Base-by-base conservation (phyloP, 2,888 invertebrate species). In the Polyommatus iphigenia region DNA sequence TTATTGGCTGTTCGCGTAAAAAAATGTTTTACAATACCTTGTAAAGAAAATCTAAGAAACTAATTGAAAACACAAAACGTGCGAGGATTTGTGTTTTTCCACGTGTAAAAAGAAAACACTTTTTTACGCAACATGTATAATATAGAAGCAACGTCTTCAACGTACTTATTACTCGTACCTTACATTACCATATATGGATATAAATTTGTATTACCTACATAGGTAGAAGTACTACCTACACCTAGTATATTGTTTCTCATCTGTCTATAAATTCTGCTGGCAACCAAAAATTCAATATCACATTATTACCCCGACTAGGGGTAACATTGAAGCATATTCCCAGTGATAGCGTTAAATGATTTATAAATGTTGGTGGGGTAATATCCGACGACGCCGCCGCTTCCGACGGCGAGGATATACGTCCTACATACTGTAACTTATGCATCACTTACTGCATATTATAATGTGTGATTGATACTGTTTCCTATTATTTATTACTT, bases 351-450 rank as follows among this genome's bases (percentile, higher is more conserved):
- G 54, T 24, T 75, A 75, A 75, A 54, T 75, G 24, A 75, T 75
- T 75, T 75, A 75, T 50, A 75, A 75, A 75, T 75, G 75, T 50
- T 50, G 75, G 75, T 50, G 50, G 24, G 13, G 75, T 75, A 75
- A 75, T 75, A 75, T 75, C 75, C 75, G 75, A 15, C 18, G 20
- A 75, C 54, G n/a, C 54, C 75, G 50, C 50, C 24, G 18, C 50
- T 75, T 75, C 75, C 75, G 50, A 29, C 54, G 5, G 7, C 54
- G 24, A 32, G 24, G 24, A 18, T 75, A 29, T 41, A 50, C 24
- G 73, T 73, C 20, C 73, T 41, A 73, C 73, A 73, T 73, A 32
- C 29, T 67, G 15, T 15, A 15, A 67, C 13, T 13, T 67, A 67
- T 67, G 3, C 62, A 67, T 10, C 1, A 24, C 62, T 4, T 67